Conservation (phyloP, 2,888 invertebrate genomes). For the Dorcus parallelipipedus region DNA sequence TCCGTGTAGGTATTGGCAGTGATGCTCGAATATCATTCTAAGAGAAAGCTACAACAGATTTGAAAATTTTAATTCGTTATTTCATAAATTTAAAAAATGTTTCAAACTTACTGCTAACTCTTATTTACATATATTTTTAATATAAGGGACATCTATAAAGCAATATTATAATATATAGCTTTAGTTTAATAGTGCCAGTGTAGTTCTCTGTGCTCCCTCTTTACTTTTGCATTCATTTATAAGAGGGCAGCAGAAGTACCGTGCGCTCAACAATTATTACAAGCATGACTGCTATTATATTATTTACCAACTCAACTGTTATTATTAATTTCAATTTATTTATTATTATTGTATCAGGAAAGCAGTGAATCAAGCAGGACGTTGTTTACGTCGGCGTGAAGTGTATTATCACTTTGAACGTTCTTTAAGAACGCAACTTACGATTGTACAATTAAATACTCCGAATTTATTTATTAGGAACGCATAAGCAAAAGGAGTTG, state of each 20-base stretch:
- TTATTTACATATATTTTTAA: no score
- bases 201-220: not conserved
- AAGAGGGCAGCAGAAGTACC: not conserved
- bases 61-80: no score
- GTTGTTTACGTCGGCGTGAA: not conserved
- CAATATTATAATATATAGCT: not conserved
- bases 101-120: no score
- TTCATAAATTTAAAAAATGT: no score
- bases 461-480: constrained; percentile 5
- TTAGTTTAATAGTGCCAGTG: not conserved
- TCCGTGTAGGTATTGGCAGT: no score
- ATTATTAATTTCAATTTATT: constrained; percentile 20
- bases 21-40: no score
- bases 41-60: no score
- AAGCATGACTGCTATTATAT: not conserved
- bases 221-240: no score
- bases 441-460: constrained; percentile 1
- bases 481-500: not conserved
- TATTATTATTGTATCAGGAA: constrained; percentile 17
- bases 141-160: no score
- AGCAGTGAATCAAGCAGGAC: not conserved
- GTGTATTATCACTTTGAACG: not conserved
- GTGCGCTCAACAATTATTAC: not conserved
- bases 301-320: not conserved
- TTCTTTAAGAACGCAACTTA: no score